Percentiles rank a stretch among this genome's conserved stretches.
Conservation (phyloP, 2,888 invertebrate genomes). For the Athalia cordata region DNA sequence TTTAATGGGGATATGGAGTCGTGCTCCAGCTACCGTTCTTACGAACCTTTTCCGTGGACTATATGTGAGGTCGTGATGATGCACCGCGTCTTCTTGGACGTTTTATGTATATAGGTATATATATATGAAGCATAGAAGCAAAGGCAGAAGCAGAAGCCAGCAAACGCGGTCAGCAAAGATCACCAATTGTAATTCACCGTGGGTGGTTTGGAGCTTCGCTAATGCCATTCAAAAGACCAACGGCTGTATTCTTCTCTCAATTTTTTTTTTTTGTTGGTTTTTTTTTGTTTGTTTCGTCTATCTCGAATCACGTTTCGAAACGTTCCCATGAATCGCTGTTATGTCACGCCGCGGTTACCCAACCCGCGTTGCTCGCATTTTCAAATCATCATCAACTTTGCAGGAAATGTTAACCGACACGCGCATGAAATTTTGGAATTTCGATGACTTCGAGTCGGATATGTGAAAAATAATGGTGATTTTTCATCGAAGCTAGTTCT, state of each 20-base stretch:
- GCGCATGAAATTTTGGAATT: too few species aligned
- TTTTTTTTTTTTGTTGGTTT: background rate
- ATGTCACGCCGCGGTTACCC: too few species aligned
- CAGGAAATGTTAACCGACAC: too few species aligned
- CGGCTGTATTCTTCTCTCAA: background rate
- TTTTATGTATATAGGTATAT: too few species aligned
- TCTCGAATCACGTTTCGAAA: background rate
- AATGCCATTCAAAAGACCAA: background rate
- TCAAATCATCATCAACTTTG: too few species aligned
- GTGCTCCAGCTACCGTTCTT: background rate
- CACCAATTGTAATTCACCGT: slow-evolving; percentile 62
- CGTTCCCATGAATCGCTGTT: too few species aligned
- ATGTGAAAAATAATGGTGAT: too few species aligned
- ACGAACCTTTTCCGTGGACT: background rate
- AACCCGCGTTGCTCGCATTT: too few species aligned
- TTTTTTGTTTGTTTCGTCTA: background rate
- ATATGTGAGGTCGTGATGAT: slow-evolving; percentile 48
- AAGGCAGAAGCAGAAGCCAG: background rate
- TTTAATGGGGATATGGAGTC: slow-evolving; percentile 1
- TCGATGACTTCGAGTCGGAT: too few species aligned
- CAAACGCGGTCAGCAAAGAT: slow-evolving; percentile 39
- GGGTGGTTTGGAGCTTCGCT: slow-evolving; percentile 60
- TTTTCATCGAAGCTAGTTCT: too few species aligned
- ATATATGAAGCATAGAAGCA: too few species aligned
- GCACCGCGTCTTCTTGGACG: too few species aligned